phyloP scores from a whole-genome alignment of 2,113 vertebrate species.

The Xiphias gladius region DNA sequence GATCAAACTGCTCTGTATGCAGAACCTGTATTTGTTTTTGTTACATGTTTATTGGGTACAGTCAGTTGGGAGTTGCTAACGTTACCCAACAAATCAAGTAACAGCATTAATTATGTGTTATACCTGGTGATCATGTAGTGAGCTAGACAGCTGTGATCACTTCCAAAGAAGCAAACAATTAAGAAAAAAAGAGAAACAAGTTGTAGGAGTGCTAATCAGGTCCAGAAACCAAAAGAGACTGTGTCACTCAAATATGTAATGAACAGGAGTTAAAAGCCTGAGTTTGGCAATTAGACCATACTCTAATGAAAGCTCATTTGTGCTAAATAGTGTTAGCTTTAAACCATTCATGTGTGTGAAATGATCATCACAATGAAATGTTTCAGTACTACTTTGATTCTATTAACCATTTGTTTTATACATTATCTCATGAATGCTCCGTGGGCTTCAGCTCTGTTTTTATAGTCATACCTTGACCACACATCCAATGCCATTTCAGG shows the following conservation, averaged over 20 bases:
- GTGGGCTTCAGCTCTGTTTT: neutral
- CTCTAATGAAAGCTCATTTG: conserved; percentile 7
- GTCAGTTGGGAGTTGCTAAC: neutral
- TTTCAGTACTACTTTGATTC: neutral
- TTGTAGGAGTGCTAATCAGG: neutral
- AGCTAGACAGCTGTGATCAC: neutral
- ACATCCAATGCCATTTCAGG: conserved; percentile 53
- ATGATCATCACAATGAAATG: conserved; percentile 4
- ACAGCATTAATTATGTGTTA: neutral
- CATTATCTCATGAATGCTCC: neutral
- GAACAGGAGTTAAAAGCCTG: conserved; percentile 2
- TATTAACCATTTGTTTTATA: neutral
- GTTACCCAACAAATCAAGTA: neutral
- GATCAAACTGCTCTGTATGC: neutral
- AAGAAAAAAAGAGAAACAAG: neutral
- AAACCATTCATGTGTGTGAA: neutral
- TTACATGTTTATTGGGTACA: neutral
- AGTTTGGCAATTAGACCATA: neutral
- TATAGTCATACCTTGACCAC: neutral
- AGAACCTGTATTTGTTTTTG: neutral
- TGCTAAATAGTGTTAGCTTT: neutral
- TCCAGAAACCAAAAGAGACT: neutral
- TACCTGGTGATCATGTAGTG: neutral
- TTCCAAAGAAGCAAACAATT: neutral
- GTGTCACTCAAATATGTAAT: neutral